Percentiles rank a stretch among this genome's conserved stretches.
phyloP scores from a whole-genome alignment of 2,797 vertebrate genomes.

The Echiichthys vipera region DNA sequence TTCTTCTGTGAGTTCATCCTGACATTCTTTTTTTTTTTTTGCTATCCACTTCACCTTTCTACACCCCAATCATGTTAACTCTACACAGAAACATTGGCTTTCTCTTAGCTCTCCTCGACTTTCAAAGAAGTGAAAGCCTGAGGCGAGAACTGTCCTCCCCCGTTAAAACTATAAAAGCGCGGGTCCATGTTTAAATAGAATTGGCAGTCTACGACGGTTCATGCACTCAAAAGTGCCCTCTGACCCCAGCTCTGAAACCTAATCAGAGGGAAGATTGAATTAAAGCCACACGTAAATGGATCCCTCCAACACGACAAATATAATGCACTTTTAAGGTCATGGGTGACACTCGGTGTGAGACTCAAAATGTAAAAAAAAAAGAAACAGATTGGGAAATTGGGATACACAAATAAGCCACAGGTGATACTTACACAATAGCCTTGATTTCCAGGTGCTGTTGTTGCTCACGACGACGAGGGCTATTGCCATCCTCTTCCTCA shows the following conservation, averaged over 20 bases:
- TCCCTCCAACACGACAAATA: constrained; percentile 15
- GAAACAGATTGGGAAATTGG: no score
- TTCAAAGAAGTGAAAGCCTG: constrained; percentile 50
- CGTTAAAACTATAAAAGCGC: constrained; percentile 30
- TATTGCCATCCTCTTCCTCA: constrained; percentile 78
- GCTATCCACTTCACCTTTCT: constrained; percentile 36
- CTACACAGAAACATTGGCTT: constrained; percentile 34
- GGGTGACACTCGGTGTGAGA: neutral
- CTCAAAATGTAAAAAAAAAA: neutral
- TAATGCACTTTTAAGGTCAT: constrained; percentile 21
- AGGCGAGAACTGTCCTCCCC: constrained; percentile 51
- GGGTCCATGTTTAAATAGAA: constrained; percentile 56
- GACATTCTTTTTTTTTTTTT: constrained; percentile 20
- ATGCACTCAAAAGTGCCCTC: constrained; percentile 41
- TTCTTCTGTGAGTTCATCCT: constrained; percentile 31
- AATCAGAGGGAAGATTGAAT: constrained; percentile 51
- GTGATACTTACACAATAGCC: constrained; percentile 80
- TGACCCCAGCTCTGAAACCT: constrained; percentile 51
- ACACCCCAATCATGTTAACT: constrained; percentile 56
- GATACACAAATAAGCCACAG: neutral
- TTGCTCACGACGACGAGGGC: constrained; percentile 57
- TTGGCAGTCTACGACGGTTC: constrained; percentile 18
- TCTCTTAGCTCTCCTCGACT: constrained; percentile 40
- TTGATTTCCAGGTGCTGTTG: constrained; percentile 77
- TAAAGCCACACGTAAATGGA: constrained; percentile 34